phyloP scores from a whole-genome alignment of 1,140 invertebrate species.

The Watersipora subatra region DNA sequence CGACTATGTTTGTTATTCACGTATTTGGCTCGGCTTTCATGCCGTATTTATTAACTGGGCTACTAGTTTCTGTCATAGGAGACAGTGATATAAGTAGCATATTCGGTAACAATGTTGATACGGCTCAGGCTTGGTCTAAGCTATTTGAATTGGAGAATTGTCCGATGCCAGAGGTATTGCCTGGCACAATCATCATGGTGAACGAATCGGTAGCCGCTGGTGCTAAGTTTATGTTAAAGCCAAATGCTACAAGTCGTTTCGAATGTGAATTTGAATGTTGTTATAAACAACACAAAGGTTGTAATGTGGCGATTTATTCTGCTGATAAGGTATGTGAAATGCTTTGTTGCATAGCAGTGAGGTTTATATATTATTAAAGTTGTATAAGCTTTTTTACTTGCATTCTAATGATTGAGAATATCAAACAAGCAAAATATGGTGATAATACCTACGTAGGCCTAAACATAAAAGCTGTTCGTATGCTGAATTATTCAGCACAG shows the following conservation, averaged over 20 bases:
- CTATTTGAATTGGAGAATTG: background rate
- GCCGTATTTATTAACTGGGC: no score
- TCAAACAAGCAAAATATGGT: no score
- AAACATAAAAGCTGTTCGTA: no score
- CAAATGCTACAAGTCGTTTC: background rate
- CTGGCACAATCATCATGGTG: background rate
- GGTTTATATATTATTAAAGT: no score
- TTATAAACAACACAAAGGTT: background rate
- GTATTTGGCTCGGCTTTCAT: no score
- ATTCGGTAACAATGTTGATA: background rate
- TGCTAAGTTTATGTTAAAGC: background rate
- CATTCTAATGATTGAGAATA: no score
- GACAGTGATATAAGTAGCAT: background rate
- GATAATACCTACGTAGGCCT: no score
- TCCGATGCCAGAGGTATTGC: background rate
- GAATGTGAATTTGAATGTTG: background rate
- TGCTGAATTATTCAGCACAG: no score
- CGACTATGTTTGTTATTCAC: no score
- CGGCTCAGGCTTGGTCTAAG: background rate
- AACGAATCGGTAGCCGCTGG: background rate
- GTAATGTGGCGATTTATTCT: background rate
- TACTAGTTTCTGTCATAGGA: no score
- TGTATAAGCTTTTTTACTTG: no score
- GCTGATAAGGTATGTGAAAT: background rate
- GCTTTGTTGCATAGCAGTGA: no score